phyloP scores from a whole-genome alignment of 2,888 invertebrate genomes.

The Vandiemenella viatica region DNA sequence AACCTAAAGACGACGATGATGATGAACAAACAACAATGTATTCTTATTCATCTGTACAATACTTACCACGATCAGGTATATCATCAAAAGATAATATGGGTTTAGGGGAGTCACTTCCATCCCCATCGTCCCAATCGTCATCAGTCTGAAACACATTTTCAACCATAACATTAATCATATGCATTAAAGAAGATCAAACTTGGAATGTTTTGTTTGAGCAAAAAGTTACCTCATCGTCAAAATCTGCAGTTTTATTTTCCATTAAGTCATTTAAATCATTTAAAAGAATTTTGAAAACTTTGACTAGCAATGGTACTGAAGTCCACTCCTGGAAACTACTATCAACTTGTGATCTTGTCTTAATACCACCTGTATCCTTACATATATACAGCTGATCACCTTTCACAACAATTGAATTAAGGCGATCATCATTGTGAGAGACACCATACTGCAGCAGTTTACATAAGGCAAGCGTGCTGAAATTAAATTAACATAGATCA shows the following conservation, averaged over 20 bases:
- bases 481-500: constrained; percentile 5
- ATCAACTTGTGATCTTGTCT: constrained; percentile 26
- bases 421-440: constrained; percentile 41
- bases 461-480: constrained; percentile 45
- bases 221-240: too few species aligned
- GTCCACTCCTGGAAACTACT: constrained; percentile 43
- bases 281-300: constrained; percentile 54
- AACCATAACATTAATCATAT: too few species aligned
- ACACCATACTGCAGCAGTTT: constrained; percentile 53
- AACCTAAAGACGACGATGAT: too few species aligned
- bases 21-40: too few species aligned
- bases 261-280: constrained; percentile 44
- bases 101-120: too few species aligned
- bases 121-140: too few species aligned
- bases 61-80: too few species aligned
- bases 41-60: too few species aligned
- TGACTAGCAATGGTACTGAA: constrained; percentile 47
- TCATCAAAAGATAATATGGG: too few species aligned
- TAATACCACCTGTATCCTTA: constrained; percentile 15
- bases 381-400: constrained; percentile 35
- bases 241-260: constrained; percentile 29
- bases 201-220: too few species aligned
- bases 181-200: too few species aligned
- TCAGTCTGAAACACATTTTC: too few species aligned
- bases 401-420: constrained; percentile 38